Evolutionary conservation across 1,140 invertebrate species (phyloP).

Genomic region (Hyphantria cunea): DNA sequence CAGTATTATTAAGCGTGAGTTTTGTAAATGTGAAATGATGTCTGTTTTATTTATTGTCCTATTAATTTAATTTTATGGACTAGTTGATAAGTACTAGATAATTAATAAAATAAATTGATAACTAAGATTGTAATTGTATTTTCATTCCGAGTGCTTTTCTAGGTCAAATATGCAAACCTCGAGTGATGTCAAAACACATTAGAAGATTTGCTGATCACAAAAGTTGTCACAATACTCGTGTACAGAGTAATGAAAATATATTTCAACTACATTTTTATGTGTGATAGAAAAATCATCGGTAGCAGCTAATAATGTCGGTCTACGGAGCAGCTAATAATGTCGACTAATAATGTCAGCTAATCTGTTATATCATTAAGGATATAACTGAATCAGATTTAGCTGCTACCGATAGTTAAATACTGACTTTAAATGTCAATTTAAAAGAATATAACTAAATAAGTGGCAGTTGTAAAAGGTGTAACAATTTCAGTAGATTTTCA

Average conservation of each 20-base stretch:
- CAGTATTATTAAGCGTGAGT: slow-evolving; percentile 46
- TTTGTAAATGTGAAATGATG: slow-evolving; percentile 16
- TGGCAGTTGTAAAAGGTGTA: too few species aligned
- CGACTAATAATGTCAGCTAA: too few species aligned
- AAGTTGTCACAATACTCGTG: slow-evolving; percentile 9
- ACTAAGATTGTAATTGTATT: background rate
- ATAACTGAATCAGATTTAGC: too few species aligned
- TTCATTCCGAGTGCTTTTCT: slow-evolving; percentile 4
- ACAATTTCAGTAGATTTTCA: too few species aligned
- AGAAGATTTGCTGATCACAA: slow-evolving; percentile 10
- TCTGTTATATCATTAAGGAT: too few species aligned
- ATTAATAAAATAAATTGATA: background rate
- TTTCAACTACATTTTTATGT: too few species aligned
- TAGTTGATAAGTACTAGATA: background rate
- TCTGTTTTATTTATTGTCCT: background rate
- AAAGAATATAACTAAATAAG: too few species aligned
- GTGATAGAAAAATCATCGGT: too few species aligned
- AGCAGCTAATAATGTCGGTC: too few species aligned
- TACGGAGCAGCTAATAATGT: too few species aligned
- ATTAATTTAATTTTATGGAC: background rate
- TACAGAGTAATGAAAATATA: slow-evolving; percentile 21
- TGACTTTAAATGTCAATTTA: too few species aligned
- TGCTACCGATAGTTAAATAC: too few species aligned
- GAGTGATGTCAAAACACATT: slow-evolving; percentile 8
- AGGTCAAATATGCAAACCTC: slow-evolving; percentile 3